phyloP scores from a whole-genome alignment of 2,797 vertebrate species.

The Myiothlypis coronata region DNA sequence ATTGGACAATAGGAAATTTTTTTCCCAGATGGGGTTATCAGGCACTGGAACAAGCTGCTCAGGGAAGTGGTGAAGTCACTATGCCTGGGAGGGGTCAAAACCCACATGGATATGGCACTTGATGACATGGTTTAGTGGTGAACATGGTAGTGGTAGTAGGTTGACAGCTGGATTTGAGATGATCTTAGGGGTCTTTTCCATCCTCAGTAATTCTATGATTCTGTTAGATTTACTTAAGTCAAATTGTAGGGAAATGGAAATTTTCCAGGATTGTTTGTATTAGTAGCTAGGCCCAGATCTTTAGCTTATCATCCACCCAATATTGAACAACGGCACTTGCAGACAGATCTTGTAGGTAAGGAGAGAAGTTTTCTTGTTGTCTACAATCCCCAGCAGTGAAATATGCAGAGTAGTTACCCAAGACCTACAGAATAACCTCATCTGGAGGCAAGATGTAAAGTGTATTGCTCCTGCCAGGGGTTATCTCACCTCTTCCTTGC shows the following conservation, averaged over 20 bases:
- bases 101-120: background rate
- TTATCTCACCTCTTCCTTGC: background rate
- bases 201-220: background rate
- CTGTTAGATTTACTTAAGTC: background rate
- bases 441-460: background rate
- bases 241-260: background rate
- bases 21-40: background rate
- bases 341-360: background rate
- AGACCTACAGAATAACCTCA: background rate
- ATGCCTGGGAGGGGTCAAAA: background rate
- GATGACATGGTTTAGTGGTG: background rate
- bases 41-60: background rate
- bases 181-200: background rate
- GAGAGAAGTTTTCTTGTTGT: background rate
- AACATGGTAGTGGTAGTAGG: background rate
- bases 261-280: background rate
- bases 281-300: background rate
- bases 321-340: background rate
- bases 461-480: background rate
- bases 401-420: background rate
- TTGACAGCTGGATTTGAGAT: background rate
- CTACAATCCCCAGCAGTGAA: background rate
- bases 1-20: background rate
- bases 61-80: background rate
- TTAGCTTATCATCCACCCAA: background rate